Evolutionary conservation across 2,113 vertebrate species (phyloP), one percentile per base, ranked within the genome.

Genomic region (Perca schrenkii): DNA sequence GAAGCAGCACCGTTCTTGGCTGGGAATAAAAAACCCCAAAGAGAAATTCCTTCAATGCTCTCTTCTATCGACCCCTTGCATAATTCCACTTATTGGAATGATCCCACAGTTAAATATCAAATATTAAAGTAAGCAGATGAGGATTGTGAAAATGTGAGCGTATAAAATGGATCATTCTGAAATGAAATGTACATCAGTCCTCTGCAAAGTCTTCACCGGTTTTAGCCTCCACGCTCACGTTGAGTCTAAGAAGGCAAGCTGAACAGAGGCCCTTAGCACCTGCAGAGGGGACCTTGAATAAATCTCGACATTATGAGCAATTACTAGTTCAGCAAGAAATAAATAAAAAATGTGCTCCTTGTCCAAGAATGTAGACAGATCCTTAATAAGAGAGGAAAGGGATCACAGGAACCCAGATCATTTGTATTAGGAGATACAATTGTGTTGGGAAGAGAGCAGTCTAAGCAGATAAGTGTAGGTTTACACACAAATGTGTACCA

Each of bases 1-100:
- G 28, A 80, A 69, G 34, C 67, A 52, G 36, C 47, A 40, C 11
- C 47, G 28, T 40, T 78, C 77, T 65, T 74, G 53, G 43, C 77
- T 53, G 40, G n/a, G 40, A 63, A 57, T 72, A 60, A 79, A 77
- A 80, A 22, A 56, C 25, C 46, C 60, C 64, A 69, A 46, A 80
- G 60, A 79, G 56, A 74, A 61, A 73, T 62, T 58, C 74, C 46
- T 64, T 72, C 43, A 87, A 68, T 80, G 68, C 12, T 82, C 28
- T 56, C 16, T 56, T 21, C 54, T 74, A 40, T 54, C 13, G 1
- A 56, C 46, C 68, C 22, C 1, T 82, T 65, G 25, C 21, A n/a
- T 65, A 68, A 58, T 60, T 74, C 10, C 40, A 43, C 40, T 43
- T 43, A 43, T 43, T 47, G 46, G 13, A 47, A 57, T 61, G 16